Conservation (phyloP, 2,797 vertebrate genomes). For the Distichodus sexfasciatus region DNA sequence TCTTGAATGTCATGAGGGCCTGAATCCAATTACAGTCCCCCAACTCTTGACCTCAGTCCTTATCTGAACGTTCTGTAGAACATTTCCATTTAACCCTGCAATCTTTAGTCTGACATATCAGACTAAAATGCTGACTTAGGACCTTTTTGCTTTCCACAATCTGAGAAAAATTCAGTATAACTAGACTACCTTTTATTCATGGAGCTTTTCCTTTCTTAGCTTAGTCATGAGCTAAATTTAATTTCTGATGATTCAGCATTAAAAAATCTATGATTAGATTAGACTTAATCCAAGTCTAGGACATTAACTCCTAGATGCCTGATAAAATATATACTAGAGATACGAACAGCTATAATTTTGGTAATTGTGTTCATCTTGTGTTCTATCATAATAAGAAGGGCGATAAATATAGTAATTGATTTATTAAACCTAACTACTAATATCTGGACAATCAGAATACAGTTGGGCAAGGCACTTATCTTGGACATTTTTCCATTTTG, state of each 20-base stretch:
- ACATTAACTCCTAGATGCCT: neutral
- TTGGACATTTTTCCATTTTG: neutral
- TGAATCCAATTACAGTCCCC: neutral
- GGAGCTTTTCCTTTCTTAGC: neutral
- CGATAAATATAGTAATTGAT: neutral
- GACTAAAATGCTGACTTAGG: neutral
- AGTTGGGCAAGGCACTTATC: conserved; percentile 8
- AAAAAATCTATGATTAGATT: neutral
- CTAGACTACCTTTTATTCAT: neutral
- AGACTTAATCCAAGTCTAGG: neutral
- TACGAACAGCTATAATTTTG: neutral
- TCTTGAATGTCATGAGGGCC: neutral
- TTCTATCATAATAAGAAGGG: neutral
- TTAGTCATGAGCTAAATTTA: neutral
- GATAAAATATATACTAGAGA: neutral
- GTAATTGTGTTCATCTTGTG: neutral
- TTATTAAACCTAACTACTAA: conserved; percentile 18
- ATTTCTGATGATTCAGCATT: neutral
- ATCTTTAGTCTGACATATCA: too few relatives aligned
- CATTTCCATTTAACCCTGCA: too few relatives aligned
- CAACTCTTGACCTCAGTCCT: conserved; percentile 14
- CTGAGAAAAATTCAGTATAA: neutral
- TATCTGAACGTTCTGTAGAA: conserved; percentile 11
- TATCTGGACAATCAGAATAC: conserved; percentile 43
- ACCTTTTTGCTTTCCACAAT: neutral